phyloP scores from a whole-genome alignment of 2,797 vertebrate genomes.

The Hipposideros larvatus region DNA sequence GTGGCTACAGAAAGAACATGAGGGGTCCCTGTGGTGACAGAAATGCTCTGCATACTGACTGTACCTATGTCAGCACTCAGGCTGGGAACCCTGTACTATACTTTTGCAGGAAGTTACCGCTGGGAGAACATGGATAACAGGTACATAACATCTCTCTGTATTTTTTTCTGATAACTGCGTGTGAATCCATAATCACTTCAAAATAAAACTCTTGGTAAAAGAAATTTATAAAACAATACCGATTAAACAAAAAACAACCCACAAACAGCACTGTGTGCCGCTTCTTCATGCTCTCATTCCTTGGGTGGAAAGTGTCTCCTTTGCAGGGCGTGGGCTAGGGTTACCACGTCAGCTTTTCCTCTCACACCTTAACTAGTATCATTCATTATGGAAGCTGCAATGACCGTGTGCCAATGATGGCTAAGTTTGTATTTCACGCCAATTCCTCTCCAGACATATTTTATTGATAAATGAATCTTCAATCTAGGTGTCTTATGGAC shows the following conservation, averaged over 20 bases:
- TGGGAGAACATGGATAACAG: background rate
- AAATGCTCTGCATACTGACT: background rate
- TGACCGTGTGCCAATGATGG: background rate
- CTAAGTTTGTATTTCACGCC: constrained; percentile 58
- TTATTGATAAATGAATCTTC: constrained; percentile 41
- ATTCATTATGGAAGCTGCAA: constrained; percentile 36
- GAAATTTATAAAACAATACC: background rate
- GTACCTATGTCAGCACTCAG: background rate
- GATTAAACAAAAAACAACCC: background rate
- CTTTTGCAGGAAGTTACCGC: background rate
- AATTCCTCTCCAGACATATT: constrained; percentile 50
- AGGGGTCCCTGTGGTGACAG: background rate
- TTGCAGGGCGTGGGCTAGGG: background rate
- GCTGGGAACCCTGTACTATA: background rate
- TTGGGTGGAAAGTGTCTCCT: background rate
- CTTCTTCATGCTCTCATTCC: background rate
- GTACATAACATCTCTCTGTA: background rate
- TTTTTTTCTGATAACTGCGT: background rate
- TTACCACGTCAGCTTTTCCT: background rate
- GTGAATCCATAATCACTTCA: constrained; percentile 3
- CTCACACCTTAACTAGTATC: background rate
- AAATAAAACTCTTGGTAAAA: constrained; percentile 36
- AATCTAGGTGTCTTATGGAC: background rate
- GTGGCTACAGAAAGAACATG: background rate
- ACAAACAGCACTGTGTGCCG: background rate